phyloP scores from a whole-genome alignment of 2,888 invertebrate genomes.

The Tanytarsus gracilentus region DNA sequence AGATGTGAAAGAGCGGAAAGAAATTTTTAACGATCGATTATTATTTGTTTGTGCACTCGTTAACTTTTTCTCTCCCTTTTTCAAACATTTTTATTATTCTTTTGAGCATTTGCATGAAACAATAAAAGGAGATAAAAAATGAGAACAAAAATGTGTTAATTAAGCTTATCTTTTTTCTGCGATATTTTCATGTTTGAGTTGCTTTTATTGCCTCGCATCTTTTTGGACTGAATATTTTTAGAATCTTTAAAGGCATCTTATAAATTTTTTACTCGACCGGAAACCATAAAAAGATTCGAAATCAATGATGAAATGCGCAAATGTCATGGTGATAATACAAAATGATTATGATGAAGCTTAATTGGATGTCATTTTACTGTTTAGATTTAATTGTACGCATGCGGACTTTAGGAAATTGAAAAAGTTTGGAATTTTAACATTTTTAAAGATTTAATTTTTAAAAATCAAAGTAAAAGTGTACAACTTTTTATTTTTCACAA shows the following conservation, averaged over 20 bases:
- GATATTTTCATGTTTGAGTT: conserved; percentile 23
- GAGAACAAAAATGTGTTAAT: conserved; percentile 11
- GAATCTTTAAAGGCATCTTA: too few species aligned
- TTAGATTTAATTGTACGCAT: conserved; percentile 9
- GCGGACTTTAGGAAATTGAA: neutral
- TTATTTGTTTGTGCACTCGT: conserved; percentile 16
- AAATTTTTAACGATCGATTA: conserved; percentile 26
- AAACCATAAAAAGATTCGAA: too few species aligned
- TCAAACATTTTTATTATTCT: neutral
- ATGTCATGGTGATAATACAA: neutral
- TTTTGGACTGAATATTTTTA: conserved; percentile 7
- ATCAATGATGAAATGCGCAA: too few species aligned
- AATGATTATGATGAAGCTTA: conserved; percentile 9
- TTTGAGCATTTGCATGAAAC: conserved; percentile 22
- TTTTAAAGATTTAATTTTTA: neutral
- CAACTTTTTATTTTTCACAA: too few species aligned
- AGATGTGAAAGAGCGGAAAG: neutral
- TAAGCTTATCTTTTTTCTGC: conserved; percentile 22
- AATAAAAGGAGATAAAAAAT: conserved; percentile 7
- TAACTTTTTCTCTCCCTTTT: neutral
- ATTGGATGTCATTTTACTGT: conserved; percentile 25
- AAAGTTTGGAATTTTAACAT: neutral
- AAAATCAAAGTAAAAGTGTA: too few species aligned
- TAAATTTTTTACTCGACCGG: too few species aligned
- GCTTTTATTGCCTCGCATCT: conserved; percentile 20